These are phyloP conservation scores for Camelus dromedarius DNA, from an alignment of 2,113 vertebrate genomes.

Conservation along the genomic window DNA sequence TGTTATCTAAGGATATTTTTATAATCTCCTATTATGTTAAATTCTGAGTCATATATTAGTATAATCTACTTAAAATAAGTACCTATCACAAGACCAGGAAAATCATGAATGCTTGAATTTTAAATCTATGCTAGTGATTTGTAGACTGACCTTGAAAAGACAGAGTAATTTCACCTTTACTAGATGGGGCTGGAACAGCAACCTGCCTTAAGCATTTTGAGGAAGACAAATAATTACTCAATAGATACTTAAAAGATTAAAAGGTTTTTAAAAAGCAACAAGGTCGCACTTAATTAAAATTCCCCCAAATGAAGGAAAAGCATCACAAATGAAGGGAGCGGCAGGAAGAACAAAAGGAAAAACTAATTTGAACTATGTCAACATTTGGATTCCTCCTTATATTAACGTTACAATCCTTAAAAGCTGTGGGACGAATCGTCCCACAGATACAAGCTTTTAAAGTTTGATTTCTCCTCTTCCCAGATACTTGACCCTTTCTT, in stretches of 20 bases:
- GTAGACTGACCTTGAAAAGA: conserved; percentile 23
- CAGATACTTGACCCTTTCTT: conserved; percentile 71
- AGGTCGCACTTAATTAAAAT: conserved; percentile 53
- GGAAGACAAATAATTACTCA: conserved; percentile 35
- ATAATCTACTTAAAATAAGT: conserved; percentile 32
- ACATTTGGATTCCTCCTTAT: neutral
- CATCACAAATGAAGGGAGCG: neutral
- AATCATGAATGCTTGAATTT: neutral
- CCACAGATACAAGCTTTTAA: neutral
- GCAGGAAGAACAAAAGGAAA: neutral
- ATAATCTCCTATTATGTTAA: neutral
- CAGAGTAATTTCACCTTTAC: neutral
- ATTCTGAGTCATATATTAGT: neutral
- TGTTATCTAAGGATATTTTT: neutral
- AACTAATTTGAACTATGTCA: neutral
- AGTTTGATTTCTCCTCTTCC: conserved; percentile 35
- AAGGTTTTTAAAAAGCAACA: neutral
- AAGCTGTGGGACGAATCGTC: neutral
- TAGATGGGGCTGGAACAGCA: neutral
- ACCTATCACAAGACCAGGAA: neutral
- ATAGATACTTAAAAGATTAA: conserved; percentile 54
- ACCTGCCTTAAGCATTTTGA: conserved; percentile 45
- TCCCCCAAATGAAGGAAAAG: neutral
- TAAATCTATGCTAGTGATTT: neutral
- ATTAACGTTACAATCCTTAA: neutral